These are phyloP conservation scores for Solenodon paradoxus DNA, from an alignment of 2,113 vertebrate species.

Conservation along the genomic window DNA sequence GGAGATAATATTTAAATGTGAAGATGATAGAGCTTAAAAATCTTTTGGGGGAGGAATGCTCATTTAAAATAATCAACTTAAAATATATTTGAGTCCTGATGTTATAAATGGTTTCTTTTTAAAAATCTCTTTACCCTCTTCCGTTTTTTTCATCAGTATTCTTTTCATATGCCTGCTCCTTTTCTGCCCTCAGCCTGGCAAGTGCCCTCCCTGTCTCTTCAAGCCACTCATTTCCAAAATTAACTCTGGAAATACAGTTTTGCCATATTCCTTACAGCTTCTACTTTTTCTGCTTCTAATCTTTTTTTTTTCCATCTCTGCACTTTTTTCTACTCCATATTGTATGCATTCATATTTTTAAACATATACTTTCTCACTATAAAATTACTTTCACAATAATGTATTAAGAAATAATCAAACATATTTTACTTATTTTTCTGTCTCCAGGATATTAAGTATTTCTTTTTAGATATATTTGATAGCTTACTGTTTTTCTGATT, in stretches of 20 bases:
- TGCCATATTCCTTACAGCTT: not conserved
- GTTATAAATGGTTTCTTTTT: not conserved
- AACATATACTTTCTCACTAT: not conserved
- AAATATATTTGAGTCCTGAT: not conserved
- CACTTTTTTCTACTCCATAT: not conserved
- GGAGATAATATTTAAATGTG: not conserved
- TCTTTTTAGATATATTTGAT: not conserved
- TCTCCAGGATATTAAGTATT: not conserved
- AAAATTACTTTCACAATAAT: not conserved
- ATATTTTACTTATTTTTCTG: not conserved
- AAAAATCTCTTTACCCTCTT: not conserved
- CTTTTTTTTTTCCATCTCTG: not conserved
- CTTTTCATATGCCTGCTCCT: not conserved
- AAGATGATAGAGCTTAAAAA: not conserved
- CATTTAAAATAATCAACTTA: not conserved
- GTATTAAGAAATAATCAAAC: too few species aligned
- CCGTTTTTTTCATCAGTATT: not conserved
- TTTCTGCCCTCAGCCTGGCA: not conserved
- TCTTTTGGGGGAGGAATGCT: not conserved
- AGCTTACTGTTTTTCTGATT: not conserved
- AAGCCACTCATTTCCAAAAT: not conserved
- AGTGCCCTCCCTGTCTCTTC: not conserved
- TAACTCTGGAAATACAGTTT: constrained; percentile 18
- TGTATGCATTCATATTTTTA: not conserved
- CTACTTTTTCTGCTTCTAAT: not conserved